These are phyloP conservation scores for Barnardius zonarius DNA, from an alignment of 2,113 vertebrate genomes.

Conservation along the genomic window DNA sequence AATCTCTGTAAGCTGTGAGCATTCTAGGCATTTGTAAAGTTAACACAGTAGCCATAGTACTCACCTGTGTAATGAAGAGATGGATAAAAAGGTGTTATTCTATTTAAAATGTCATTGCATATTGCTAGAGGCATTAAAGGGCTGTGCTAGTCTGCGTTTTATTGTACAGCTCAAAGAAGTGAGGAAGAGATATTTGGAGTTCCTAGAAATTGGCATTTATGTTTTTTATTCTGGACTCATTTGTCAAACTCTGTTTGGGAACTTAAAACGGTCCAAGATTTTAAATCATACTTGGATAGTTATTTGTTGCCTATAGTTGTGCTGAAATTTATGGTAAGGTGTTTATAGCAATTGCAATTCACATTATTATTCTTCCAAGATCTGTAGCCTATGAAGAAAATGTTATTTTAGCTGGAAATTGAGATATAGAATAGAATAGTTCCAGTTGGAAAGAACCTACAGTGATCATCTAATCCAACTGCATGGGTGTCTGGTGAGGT, in stretches of 20 bases:
- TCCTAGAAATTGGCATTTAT: neutral
- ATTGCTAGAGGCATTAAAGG: neutral
- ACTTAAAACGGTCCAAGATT: neutral
- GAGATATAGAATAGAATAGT: neutral
- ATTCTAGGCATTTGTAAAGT: neutral
- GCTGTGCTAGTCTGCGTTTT: neutral
- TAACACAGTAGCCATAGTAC: neutral
- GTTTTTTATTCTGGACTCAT: neutral
- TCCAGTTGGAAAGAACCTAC: neutral
- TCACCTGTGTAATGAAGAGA: neutral
- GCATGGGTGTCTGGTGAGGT: neutral
- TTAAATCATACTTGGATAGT: neutral
- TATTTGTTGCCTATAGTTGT: neutral
- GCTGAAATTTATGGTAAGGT: neutral
- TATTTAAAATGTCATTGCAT: neutral
- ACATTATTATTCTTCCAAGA: neutral
- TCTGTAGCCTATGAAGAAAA: neutral
- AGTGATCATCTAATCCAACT: neutral
- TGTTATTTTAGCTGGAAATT: slow-evolving; percentile 8
- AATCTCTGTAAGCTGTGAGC: neutral
- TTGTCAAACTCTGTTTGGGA: neutral
- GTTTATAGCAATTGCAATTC: neutral
- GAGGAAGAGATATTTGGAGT: neutral
- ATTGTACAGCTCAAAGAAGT: neutral
- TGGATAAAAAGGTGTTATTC: neutral